Percentiles rank a stretch among this genome's conserved stretches.
These are phyloP conservation scores for Chiloscyllium plagiosum DNA, from an alignment of 2,113 vertebrate species.

Conservation along the genomic window DNA sequence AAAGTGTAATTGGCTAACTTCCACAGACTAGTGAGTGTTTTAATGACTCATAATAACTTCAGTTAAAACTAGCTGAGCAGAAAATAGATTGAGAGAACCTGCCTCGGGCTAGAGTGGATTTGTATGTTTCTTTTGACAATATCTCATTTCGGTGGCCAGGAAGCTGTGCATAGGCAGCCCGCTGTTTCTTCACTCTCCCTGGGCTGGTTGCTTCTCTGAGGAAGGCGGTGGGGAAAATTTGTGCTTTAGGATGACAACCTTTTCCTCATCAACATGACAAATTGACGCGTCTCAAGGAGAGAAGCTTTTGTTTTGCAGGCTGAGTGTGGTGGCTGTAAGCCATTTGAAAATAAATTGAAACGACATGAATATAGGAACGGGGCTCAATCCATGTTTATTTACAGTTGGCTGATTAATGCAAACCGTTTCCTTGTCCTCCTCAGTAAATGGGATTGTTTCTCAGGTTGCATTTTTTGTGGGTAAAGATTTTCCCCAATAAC, in stretches of 20 bases:
- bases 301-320: background rate
- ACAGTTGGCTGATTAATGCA: background rate
- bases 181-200: slow-evolving; percentile 45
- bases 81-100: slow-evolving; percentile 99
- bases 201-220: slow-evolving; percentile 61
- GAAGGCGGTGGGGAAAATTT: slow-evolving; percentile 51
- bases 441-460: background rate
- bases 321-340: background rate
- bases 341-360: background rate
- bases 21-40: slow-evolving; percentile 99
- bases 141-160: slow-evolving; percentile 62
- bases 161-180: slow-evolving; percentile 56
- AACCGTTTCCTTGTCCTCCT: background rate
- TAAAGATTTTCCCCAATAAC: background rate
- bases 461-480: background rate
- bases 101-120: slow-evolving; percentile 98
- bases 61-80: slow-evolving; percentile 99
- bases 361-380: background rate
- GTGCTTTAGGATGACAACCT: background rate
- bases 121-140: slow-evolving; percentile 69
- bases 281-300: no score
- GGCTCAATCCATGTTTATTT: background rate
- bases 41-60: slow-evolving; percentile 99
- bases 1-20: slow-evolving; percentile 99
- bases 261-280: background rate